Evolutionary conservation across 1,140 invertebrate genomes (phyloP).

Genomic region (Lucilia cuprina): DNA sequence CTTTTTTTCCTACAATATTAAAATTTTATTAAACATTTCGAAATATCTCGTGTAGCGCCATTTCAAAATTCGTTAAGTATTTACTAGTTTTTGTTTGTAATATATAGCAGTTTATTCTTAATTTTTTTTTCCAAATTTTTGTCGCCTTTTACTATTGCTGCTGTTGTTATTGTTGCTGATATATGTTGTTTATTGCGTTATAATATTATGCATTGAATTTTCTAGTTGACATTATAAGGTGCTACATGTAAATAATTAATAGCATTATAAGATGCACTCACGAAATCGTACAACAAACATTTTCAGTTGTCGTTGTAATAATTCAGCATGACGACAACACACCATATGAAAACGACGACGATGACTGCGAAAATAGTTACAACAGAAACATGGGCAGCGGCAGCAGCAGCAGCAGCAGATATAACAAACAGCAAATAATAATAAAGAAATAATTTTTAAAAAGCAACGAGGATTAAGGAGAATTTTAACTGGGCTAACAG

Average conservation of each 20-base stretch:
- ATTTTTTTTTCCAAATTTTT: background rate
- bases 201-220: slow-evolving; percentile 31
- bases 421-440: background rate
- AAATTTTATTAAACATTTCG: too few species aligned
- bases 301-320: slow-evolving; percentile 50
- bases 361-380: too few species aligned
- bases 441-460: background rate
- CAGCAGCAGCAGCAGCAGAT: too few species aligned
- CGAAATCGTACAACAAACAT: slow-evolving; percentile 44
- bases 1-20: too few species aligned
- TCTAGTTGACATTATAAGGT: slow-evolving; percentile 49
- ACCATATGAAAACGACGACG: too few species aligned
- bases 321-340: slow-evolving; percentile 45
- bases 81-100: background rate
- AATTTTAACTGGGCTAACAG: background rate
- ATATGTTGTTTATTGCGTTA: slow-evolving; percentile 33
- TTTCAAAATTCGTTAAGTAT: too few species aligned
- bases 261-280: slow-evolving; percentile 63
- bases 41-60: too few species aligned
- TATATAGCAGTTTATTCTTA: too few species aligned
- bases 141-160: background rate
- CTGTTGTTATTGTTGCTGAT: background rate
- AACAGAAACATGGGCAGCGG: too few species aligned
- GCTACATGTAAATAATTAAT: slow-evolving; percentile 62
- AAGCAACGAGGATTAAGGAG: background rate